Evolutionary conservation across 2,113 vertebrate genomes (phyloP).

Genomic region (Poeciliopsis prolifica): DNA sequence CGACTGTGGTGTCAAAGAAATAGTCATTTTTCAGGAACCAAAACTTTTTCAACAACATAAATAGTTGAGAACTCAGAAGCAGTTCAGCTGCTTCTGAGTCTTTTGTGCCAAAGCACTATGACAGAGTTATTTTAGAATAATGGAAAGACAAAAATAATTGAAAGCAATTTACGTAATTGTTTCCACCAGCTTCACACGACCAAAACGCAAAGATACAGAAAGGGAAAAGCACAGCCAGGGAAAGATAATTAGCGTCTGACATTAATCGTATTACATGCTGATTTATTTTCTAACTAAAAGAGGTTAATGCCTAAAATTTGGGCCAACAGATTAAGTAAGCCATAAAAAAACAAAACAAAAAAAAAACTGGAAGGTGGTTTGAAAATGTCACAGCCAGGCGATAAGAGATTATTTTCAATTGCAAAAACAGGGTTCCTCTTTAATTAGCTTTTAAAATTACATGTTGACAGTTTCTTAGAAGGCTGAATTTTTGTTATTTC

Average conservation of each 20-base stretch:
- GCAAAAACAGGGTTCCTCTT: not conserved
- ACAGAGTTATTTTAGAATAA: no score
- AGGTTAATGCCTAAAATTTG: not conserved
- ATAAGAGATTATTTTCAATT: not conserved
- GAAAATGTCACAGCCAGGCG: not conserved
- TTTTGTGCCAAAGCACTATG: not conserved
- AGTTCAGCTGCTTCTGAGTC: not conserved
- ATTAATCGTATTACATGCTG: slow-evolving; percentile 16
- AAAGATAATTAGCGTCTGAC: slow-evolving; percentile 10
- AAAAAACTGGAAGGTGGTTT: not conserved
- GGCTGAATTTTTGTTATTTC: not conserved
- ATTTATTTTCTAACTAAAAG: slow-evolving; percentile 15
- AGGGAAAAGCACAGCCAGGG: not conserved
- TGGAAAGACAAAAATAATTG: not conserved
- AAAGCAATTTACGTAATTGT: not conserved
- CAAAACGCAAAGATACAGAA: slow-evolving; percentile 9
- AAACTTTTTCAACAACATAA: not conserved
- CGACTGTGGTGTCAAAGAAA: not conserved
- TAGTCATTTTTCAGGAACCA: not conserved
- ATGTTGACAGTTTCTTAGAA: not conserved
- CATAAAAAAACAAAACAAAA: not conserved
- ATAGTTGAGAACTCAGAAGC: no score
- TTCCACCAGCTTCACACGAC: slow-evolving; percentile 11
- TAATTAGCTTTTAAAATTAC: not conserved
- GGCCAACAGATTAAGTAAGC: slow-evolving; percentile 8